These are phyloP conservation scores for Echeneis naucrates DNA, from an alignment of 2,797 vertebrate species.

Conservation along the genomic window DNA sequence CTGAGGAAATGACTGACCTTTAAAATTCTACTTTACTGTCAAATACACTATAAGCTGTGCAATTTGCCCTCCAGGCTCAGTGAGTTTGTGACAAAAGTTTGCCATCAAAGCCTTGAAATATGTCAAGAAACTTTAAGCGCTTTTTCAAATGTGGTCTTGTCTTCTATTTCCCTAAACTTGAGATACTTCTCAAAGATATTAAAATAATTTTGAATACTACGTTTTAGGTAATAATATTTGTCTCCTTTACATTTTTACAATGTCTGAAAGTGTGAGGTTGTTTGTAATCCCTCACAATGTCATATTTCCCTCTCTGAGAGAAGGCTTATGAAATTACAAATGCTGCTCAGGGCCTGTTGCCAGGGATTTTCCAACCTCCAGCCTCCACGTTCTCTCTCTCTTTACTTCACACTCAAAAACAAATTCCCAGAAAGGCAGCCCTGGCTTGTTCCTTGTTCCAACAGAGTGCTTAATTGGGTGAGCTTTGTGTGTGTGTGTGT, in stretches of 20 bases:
- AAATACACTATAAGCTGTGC: not conserved
- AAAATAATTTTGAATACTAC: no score
- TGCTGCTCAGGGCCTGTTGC: constrained; percentile 41
- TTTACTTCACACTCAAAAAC: not conserved
- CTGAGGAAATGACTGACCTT: constrained; percentile 20
- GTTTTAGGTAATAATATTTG: not conserved
- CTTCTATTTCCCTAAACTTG: not conserved
- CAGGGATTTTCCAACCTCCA: constrained; percentile 60
- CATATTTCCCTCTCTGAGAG: constrained; percentile 46
- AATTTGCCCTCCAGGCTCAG: not conserved
- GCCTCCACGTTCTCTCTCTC: constrained; percentile 12
- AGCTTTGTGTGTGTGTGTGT: constrained; percentile 28
- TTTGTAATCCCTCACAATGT: constrained; percentile 53
- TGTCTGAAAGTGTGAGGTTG: constrained; percentile 15
- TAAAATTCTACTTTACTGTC: constrained; percentile 15
- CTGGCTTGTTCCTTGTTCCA: constrained; percentile 36
- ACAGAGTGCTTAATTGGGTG: constrained; percentile 50
- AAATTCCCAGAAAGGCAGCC: not conserved
- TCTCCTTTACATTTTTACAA: constrained; percentile 1
- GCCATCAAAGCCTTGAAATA: not conserved
- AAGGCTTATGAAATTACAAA: constrained; percentile 55
- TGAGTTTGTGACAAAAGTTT: constrained; percentile 13
- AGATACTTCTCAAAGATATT: no score
- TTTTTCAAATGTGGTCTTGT: not conserved
- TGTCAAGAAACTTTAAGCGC: not conserved